Percentiles rank a stretch among this genome's conserved stretches.
Evolutionary conservation across 2,888 invertebrate species (phyloP).

Genomic region (Tetrapedia diversipes): DNA sequence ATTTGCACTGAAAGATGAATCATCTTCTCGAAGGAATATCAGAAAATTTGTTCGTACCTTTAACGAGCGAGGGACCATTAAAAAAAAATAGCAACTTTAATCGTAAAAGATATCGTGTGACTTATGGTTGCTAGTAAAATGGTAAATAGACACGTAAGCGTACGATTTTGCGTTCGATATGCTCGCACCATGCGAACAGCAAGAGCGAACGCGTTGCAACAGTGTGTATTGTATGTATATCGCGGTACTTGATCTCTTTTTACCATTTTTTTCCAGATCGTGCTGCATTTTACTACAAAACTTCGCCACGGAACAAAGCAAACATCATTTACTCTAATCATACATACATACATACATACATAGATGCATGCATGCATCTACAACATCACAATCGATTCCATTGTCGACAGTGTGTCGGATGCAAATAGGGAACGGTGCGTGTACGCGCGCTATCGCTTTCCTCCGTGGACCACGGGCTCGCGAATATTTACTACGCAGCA

Average conservation of each 20-base stretch:
- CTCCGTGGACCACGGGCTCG: not conserved
- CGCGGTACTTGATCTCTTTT: not conserved
- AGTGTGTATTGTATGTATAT: constrained; percentile 17
- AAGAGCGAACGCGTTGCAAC: not conserved
- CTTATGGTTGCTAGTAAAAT: no score
- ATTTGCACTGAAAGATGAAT: no score
- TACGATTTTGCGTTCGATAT: not conserved
- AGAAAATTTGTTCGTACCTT: no score
- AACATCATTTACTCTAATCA: constrained; percentile 8
- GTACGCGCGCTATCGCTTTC: not conserved
- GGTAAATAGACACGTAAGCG: not conserved
- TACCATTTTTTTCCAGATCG: not conserved
- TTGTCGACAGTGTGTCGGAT: constrained; percentile 8
- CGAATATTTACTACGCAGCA: constrained; percentile 6
- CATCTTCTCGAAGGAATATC: no score
- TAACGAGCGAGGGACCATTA: no score
- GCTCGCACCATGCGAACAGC: not conserved
- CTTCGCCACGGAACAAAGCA: not conserved
- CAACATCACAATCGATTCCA: constrained; percentile 5
- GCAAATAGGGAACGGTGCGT: not conserved
- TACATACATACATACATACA: no score
- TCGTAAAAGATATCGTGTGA: no score
- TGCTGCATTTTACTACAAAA: not conserved
- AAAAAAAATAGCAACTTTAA: no score
- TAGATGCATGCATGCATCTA: no score